Percentiles rank a stretch among this genome's conserved stretches.
These are phyloP conservation scores for Saccostrea glomerata DNA, from an alignment of 1,140 invertebrate genomes.

Conservation along the genomic window DNA sequence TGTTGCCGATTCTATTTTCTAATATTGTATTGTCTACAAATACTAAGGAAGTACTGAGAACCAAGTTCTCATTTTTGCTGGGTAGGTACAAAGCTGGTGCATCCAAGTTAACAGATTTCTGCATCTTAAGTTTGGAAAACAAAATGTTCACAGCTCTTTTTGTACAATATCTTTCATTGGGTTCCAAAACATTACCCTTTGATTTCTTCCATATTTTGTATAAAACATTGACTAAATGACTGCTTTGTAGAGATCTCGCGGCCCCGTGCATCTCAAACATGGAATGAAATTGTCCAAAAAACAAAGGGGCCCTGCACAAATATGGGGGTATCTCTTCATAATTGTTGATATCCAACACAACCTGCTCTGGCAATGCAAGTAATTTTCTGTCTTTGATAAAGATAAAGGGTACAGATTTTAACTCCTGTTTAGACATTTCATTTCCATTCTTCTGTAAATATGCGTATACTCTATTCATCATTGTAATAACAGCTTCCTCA, in stretches of 20 bases:
- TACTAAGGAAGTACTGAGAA: slow-evolving; percentile 53
- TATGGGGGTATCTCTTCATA: slow-evolving; percentile 64
- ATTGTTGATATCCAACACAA: slow-evolving; percentile 61
- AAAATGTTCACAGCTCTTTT: slow-evolving; percentile 62
- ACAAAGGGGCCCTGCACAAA: slow-evolving; percentile 61
- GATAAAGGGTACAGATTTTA: slow-evolving; percentile 38
- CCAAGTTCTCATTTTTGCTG: slow-evolving; percentile 46
- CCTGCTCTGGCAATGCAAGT: slow-evolving; percentile 44
- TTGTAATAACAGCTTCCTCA: background rate
- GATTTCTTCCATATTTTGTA: slow-evolving; percentile 15
- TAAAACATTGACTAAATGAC: slow-evolving; percentile 53
- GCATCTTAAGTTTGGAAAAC: background rate
- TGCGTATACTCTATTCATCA: background rate
- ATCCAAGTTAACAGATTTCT: background rate
- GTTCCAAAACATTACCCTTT: slow-evolving; percentile 58
- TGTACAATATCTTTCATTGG: slow-evolving; percentile 60
- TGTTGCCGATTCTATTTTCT: slow-evolving; percentile 31
- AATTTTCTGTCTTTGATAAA: slow-evolving; percentile 1
- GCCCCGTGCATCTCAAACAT: slow-evolving; percentile 66
- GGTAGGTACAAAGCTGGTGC: slow-evolving; percentile 63
- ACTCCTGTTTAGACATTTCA: background rate
- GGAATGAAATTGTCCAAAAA: slow-evolving; percentile 61
- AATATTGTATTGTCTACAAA: slow-evolving; percentile 47
- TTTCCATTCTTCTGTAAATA: background rate
- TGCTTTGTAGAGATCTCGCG: slow-evolving; percentile 46